Conservation (phyloP, 1,140 invertebrate genomes). For the Leucophenga varia region DNA sequence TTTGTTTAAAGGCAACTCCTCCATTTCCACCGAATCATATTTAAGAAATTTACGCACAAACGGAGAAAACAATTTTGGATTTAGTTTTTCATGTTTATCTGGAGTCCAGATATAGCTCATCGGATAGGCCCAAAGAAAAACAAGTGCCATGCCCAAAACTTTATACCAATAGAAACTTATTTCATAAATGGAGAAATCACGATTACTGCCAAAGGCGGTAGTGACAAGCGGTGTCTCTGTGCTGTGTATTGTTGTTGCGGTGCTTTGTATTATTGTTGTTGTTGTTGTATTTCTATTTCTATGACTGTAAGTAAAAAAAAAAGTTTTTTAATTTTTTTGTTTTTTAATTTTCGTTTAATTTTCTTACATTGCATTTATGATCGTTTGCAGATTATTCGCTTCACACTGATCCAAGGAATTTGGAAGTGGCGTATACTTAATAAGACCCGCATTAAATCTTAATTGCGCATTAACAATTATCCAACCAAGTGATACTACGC, state of each 20-base stretch:
- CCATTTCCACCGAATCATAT: constrained; percentile 18
- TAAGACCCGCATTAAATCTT: constrained; percentile 63
- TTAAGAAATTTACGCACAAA: constrained; percentile 32
- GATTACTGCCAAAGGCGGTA: constrained; percentile 36
- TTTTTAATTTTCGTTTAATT: too few relatives aligned
- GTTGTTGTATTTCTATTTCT: background rate
- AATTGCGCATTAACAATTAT: constrained; percentile 75
- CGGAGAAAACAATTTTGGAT: constrained; percentile 36
- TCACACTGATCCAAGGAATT: constrained; percentile 64
- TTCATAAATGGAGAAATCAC: constrained; percentile 60
- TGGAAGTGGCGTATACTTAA: constrained; percentile 58
- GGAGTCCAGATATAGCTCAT: constrained; percentile 47
- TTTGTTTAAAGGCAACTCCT: constrained; percentile 28
- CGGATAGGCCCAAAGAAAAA: constrained; percentile 63
- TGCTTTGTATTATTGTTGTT: constrained; percentile 10
- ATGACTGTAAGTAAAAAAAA: background rate
- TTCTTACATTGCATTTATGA: constrained; percentile 33
- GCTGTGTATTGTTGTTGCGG: background rate
- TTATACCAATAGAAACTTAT: constrained; percentile 67
- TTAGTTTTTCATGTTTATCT: constrained; percentile 21
- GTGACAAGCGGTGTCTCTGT: constrained; percentile 20
- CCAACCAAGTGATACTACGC: constrained; percentile 71
- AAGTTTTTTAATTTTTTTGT: background rate
- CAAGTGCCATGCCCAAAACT: constrained; percentile 62
- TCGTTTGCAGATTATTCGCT: constrained; percentile 35